phyloP scores from a whole-genome alignment of 2,888 invertebrate species.

The Cheilosia vulpina region DNA sequence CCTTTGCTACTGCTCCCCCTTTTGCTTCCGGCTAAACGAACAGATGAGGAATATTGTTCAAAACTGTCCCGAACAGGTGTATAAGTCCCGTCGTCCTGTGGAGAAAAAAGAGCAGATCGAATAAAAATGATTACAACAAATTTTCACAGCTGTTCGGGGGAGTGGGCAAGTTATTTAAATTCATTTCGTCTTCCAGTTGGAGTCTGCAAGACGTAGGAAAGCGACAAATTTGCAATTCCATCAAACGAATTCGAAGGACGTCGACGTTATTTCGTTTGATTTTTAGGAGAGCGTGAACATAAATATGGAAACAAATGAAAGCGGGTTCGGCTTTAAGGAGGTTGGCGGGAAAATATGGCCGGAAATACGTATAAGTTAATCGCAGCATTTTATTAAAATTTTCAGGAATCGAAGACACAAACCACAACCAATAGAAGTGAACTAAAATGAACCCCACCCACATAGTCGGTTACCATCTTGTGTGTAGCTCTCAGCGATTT shows the following conservation, averaged over 20 bases:
- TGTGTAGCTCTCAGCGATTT: too few relatives aligned
- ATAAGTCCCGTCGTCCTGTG: conserved; percentile 39
- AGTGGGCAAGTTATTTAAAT: conserved; percentile 1
- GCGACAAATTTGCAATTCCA: conserved; percentile 35
- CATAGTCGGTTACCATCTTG: too few relatives aligned
- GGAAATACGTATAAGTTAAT: too few relatives aligned
- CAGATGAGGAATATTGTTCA: conserved; percentile 47
- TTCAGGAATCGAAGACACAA: too few relatives aligned
- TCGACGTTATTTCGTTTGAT: conserved; percentile 17
- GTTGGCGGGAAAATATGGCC: background rate
- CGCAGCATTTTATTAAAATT: too few relatives aligned
- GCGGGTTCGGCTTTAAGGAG: background rate
- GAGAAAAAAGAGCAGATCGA: conserved; percentile 4
- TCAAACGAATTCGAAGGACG: background rate
- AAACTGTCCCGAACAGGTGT: conserved; percentile 50
- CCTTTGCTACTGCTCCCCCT: conserved; percentile 9
- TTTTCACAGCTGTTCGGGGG: conserved; percentile 6
- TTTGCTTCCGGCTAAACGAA: conserved; percentile 38
- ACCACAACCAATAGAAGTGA: too few relatives aligned
- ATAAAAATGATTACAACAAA: conserved; percentile 19
- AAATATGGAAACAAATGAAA: conserved; percentile 22
- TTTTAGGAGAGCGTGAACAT: conserved; percentile 12
- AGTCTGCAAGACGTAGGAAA: background rate
- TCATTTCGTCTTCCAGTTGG: background rate
- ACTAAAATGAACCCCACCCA: too few relatives aligned